A percentile compares a stretch with the other conserved stretches of the same genome.
Evolutionary conservation across 2,797 vertebrate species (phyloP).

Genomic region (Muscicapa striata): DNA sequence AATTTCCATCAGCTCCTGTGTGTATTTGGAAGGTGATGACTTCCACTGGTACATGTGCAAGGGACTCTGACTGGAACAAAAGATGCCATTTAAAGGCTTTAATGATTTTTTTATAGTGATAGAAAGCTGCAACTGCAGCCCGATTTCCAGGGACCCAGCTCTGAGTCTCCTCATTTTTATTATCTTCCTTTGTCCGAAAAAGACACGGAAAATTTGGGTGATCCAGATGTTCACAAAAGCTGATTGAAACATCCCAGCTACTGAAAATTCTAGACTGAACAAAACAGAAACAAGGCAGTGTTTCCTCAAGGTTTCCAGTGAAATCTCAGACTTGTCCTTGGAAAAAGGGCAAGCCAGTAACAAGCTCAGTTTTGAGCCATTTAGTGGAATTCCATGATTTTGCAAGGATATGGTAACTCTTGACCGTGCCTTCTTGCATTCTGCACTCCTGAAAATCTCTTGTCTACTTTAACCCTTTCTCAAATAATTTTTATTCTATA

Average conservation of each 20-base stretch:
- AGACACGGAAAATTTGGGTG: neutral
- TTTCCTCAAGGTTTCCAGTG: neutral
- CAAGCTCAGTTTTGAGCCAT: neutral
- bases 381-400: neutral
- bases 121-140: neutral
- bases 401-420: neutral
- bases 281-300: neutral
- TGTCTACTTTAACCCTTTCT: neutral
- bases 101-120: neutral
- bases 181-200: neutral
- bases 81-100: slow-evolving; percentile 19
- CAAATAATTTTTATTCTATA: neutral
- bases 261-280: neutral
- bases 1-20: slow-evolving; percentile 57
- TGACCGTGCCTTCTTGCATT: neutral
- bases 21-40: neutral
- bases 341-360: neutral
- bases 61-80: slow-evolving; percentile 33
- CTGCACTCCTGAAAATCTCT: neutral
- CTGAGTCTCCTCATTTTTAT: neutral
- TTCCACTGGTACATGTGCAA: neutral
- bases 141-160: neutral
- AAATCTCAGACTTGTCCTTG: neutral
- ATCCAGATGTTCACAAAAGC: slow-evolving; percentile 13
- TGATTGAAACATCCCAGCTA: neutral